These are phyloP conservation scores for Drosophila subpulchrella DNA, from an alignment of 1,140 invertebrate species.

Conservation along the genomic window DNA sequence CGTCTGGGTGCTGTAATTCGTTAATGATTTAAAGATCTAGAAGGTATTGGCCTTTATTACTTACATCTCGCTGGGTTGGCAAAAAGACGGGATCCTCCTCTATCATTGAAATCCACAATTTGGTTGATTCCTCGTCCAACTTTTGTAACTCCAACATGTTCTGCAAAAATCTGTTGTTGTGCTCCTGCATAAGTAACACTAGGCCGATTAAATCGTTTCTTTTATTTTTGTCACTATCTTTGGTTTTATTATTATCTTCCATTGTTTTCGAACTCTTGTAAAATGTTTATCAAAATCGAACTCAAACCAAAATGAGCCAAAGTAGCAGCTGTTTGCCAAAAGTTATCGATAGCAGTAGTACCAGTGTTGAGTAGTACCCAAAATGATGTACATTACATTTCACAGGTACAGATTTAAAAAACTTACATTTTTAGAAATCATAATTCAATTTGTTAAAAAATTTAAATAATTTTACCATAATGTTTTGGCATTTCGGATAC, in stretches of 20 bases:
- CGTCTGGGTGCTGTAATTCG: neutral
- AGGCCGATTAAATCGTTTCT: neutral
- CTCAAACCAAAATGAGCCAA: neutral
- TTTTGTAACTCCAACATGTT: neutral
- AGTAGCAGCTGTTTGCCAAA: neutral
- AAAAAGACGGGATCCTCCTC: neutral
- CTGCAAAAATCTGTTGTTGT: neutral
- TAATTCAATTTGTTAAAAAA: too few relatives aligned
- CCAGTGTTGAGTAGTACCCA: neutral
- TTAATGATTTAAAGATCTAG: neutral
- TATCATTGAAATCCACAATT: neutral
- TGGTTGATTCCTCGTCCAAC: neutral
- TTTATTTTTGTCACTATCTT: neutral
- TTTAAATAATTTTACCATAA: too few relatives aligned
- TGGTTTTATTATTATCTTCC: neutral
- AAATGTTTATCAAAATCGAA: neutral
- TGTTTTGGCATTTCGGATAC: too few relatives aligned
- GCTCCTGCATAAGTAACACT: neutral
- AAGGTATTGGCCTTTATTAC: too few relatives aligned
- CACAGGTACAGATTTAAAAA: too few relatives aligned
- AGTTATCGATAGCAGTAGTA: neutral
- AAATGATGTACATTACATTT: too few relatives aligned
- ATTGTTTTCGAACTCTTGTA: neutral
- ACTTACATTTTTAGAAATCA: neutral
- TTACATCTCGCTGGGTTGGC: neutral